Conservation (phyloP, 1,140 invertebrate genomes). For the Acromyrmex heyeri region DNA sequence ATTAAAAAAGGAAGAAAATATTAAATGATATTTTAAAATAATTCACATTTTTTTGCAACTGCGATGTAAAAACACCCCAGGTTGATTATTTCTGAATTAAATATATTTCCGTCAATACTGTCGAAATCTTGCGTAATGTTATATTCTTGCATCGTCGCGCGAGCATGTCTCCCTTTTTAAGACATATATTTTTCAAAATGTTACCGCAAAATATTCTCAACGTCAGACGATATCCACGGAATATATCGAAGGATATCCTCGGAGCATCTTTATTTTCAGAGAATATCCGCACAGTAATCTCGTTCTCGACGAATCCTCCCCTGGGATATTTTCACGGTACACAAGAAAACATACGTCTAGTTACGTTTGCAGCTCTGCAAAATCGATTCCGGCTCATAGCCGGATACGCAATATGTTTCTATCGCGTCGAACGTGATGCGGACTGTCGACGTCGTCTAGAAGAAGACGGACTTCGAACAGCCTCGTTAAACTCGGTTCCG, state of each 20-base stretch:
- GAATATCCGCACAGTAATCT: slow-evolving; percentile 4
- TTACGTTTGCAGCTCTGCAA: background rate
- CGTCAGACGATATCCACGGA: background rate
- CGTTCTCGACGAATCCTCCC: background rate
- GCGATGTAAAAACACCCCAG: too few species aligned
- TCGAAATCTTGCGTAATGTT: background rate
- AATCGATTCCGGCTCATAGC: slow-evolving; percentile 20
- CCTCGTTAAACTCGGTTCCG: slow-evolving; percentile 44
- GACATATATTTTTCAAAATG: slow-evolving; percentile 28
- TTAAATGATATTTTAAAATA: too few species aligned
- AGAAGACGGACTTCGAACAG: slow-evolving; percentile 18
- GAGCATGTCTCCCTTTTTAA: background rate
- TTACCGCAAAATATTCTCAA: background rate
- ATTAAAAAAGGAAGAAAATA: too few species aligned
- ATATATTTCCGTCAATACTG: background rate
- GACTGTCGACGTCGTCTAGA: slow-evolving; percentile 5
- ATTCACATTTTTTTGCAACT: too few species aligned
- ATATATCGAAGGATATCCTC: background rate
- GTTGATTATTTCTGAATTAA: too few species aligned
- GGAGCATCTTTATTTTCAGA: slow-evolving; percentile 22
- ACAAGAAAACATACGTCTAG: background rate
- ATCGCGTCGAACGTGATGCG: slow-evolving; percentile 8
- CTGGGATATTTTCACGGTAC: slow-evolving; percentile 24
- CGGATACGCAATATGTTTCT: slow-evolving; percentile 3
- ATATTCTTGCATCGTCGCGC: background rate